Evolutionary conservation across 2,113 vertebrate genomes (phyloP), one percentile per base, ranked within the genome.

Genomic region (Hydropotes inermis): DNA sequence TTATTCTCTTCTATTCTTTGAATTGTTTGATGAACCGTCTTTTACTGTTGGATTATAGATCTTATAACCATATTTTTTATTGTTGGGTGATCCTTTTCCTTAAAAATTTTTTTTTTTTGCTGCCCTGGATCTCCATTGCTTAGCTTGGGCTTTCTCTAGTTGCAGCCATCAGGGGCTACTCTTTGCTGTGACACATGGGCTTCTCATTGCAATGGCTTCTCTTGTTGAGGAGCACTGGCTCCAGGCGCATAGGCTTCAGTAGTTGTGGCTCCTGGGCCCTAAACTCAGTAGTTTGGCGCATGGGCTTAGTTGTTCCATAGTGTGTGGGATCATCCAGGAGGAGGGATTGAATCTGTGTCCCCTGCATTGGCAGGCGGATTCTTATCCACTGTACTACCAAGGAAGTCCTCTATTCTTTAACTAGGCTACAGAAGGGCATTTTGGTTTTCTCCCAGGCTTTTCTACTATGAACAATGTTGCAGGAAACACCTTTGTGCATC

Each of bases 191-290:
- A 43, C 5, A 11, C 11, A 0, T 14, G 36, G 70, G 21, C 70
- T 43, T 74, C 67, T 39, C 64, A 36, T 36, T 5, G 33, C n/a
- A 23, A 1, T 70, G n/a, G 67, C 67, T 39, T 70, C n/a, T 39
- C n/a, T 39, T 12, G 19, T 39, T 39, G 19, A 0, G 2, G 67
- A 70, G 67, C 67, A 5, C 67, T 70, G n/a, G n/a, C 64, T 70
- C 0, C 9, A 25, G 11, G 70, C 0, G 11, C 36, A 76, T 0
- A 43, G 70, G 12, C 21, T 43, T 76, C 36, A 43, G 36, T 2
- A 27, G 36, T 4, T 76, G 6, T 27, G 70, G 23, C 36, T 27
- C 70, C 36, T 76, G 70, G 70, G 70, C 36, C 21, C 70, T 76
- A 39, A 43, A 76, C 70, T 43, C 36, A 4, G 36, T 7, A 14